Evolutionary conservation across 2,797 vertebrate species (phyloP).

Genomic region (Uromys caudimaculatus): DNA sequence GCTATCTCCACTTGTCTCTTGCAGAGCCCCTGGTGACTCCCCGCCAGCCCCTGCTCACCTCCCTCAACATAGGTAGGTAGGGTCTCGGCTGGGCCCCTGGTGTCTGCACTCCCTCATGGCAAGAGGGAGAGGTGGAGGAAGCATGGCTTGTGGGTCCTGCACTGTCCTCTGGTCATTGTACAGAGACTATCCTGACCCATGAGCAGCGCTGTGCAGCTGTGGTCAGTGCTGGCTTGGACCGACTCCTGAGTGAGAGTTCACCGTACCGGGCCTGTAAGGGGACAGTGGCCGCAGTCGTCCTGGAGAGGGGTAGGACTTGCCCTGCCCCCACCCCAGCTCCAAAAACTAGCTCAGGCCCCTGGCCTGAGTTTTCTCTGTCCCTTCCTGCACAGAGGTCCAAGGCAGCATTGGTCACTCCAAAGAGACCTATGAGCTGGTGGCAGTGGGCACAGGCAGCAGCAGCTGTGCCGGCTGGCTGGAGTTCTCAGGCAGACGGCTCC

Average conservation of each 20-base stretch:
- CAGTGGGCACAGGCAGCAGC: conserved; percentile 79
- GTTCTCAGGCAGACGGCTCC: conserved; percentile 81
- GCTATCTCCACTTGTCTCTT: background rate
- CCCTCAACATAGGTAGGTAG: conserved; percentile 55
- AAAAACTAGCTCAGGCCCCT: background rate
- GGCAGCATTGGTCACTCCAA: background rate
- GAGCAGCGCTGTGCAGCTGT: conserved; percentile 81
- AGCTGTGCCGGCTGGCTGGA: conserved; percentile 79
- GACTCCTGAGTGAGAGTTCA: conserved; percentile 52
- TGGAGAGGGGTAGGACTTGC: conserved; percentile 81
- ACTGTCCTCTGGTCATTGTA: background rate
- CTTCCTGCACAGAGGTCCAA: conserved; percentile 68
- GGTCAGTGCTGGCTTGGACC: conserved; percentile 74
- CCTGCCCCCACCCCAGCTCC: background rate
- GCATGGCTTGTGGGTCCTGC: background rate
- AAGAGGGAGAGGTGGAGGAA: no score
- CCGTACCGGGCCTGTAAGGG: conserved; percentile 72
- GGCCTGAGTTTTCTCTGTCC: background rate
- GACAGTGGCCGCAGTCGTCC: conserved; percentile 81
- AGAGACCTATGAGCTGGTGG: conserved; percentile 84
- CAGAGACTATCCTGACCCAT: conserved; percentile 78
- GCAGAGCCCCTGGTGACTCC: conserved; percentile 10
- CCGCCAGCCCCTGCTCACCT: background rate
- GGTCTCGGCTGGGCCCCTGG: background rate
- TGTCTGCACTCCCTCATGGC: background rate